Evolutionary conservation across 2,888 invertebrate species (phyloP), one percentile per base, ranked within the genome.

Genomic region (Lissonota sp.): DNA sequence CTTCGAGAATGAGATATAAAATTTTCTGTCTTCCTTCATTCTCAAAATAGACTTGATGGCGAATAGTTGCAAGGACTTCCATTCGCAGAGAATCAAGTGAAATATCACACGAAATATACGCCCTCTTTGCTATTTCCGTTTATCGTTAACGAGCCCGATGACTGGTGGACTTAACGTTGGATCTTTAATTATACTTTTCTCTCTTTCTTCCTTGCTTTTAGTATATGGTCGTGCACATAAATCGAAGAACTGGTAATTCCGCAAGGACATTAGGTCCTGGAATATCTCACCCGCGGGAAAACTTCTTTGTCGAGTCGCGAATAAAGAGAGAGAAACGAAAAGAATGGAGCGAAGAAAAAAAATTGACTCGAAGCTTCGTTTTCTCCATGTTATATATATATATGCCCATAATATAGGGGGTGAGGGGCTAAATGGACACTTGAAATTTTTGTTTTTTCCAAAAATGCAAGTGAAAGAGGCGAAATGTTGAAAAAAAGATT

Each of bases 271-370:
- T 71, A 79, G 57, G 76, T 60, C 37, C 66, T 55, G 37, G 12
- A 66, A 58, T 69, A 72, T 72, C 7, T 55, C 77, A 64, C 79
- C 66, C 84, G 8, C 44, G 76, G 76, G 72, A 57, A 66, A 72
- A 82, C 55, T 46, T 63, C 62, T 51, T 44, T 49, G 4, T 42
- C 55, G 49, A 12, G 53, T 55, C 39, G 51, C n/a, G 42, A 58
- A 49, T 12, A 37, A 63, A 14, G 42, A 58, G 49, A 55, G 10
- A 37, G 60, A 71, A 49, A 39, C 39, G 40, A 40, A 6, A 44
- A 12, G 46, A 57, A 64, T 10, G 53, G 71, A 64, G n/a, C 12
- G 51, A 51, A 79, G 51, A 82, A 39, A 64, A 63, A 60, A 14
- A 39, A 66, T 63, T 26, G 49, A 69, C 37, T 51, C 42, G 37